Base-by-base conservation (phyloP, 1,140 invertebrate genomes). In the Lepidotrigona ventralis region DNA sequence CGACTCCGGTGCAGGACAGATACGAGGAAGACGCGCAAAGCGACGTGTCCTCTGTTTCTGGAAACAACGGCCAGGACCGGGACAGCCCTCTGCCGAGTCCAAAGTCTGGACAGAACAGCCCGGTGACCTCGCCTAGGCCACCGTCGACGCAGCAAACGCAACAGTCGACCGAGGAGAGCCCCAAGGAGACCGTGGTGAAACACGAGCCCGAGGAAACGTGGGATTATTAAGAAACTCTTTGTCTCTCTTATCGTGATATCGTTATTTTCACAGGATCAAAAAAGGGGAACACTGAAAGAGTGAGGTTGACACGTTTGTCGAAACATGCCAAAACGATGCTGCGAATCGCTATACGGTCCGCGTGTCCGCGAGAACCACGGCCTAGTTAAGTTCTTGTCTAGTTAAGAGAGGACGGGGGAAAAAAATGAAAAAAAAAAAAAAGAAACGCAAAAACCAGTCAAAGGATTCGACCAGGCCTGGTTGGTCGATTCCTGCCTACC, bases 1-100 rank as follows among this genome's bases (percentile, higher is more conserved):
- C 96, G 1, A 96, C 96, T 4, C 95, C 96, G 0, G 96, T 96
- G 2, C 92, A 95, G 74, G 95, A 96, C 81, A 91, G 95, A 86
- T 95, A 94, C 85, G 95, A 95, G 68, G 95, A 95, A n/a, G 95
- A 96, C 81, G 95, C 94, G 9, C 93, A 94, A 71, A 95, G 95
- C 53, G 95, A 96, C 79, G 90, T 91, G 0, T 94, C 95, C 0
- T 95, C 95, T 21, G 93, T 93, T 6, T 94, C 95, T 9, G 94
- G 92, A 23, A 92, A 95, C 87, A 94, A 95, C 64, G 92, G 90
- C 0, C 92, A 91, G 9, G 94, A 93, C 19, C 86, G 90, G 2
- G 92, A 92, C 46, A 94, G 91, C 71, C 92, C 93, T 9, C 79
- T 92, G 58, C 91, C 92, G 0, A 94, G 93, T 90, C 93, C 92